A percentile compares a stretch with the other conserved stretches of the same genome.
Evolutionary conservation across 2,888 invertebrate species (phyloP).

Genomic region (Deroplatys truncata): DNA sequence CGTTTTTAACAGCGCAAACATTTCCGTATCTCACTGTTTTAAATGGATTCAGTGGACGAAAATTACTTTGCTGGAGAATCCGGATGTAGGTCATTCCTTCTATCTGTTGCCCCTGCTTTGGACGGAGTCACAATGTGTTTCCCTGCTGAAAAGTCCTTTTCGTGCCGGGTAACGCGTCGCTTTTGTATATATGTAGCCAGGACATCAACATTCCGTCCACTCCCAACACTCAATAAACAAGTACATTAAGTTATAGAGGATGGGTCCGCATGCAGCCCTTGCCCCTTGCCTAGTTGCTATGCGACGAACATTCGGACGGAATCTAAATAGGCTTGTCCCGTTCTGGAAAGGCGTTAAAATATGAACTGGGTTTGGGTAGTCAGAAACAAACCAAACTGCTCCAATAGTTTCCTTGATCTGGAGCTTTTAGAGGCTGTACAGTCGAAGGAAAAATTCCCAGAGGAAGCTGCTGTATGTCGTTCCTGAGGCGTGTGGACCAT

Average conservation of each 20-base stretch:
- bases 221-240: constrained; percentile 23
- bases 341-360: background rate
- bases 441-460: too few relatives aligned
- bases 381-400: background rate
- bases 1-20: background rate
- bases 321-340: background rate
- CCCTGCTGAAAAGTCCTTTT: background rate
- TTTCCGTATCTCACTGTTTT: background rate
- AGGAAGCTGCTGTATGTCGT: too few relatives aligned
- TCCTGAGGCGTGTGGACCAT: too few relatives aligned
- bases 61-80: background rate
- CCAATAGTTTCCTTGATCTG: too few relatives aligned
- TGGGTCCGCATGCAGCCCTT: background rate
- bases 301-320: background rate
- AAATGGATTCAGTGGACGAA: background rate
- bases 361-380: background rate
- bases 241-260: constrained; percentile 27
- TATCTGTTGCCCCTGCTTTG: background rate
- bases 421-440: too few relatives aligned
- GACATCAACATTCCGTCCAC: background rate
- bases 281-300: constrained; percentile 1
- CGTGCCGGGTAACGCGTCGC: background rate
- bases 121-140: background rate
- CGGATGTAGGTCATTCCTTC: background rate
- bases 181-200: background rate